Conservation (phyloP, 2,797 vertebrate species). For the Uromys caudimaculatus region DNA sequence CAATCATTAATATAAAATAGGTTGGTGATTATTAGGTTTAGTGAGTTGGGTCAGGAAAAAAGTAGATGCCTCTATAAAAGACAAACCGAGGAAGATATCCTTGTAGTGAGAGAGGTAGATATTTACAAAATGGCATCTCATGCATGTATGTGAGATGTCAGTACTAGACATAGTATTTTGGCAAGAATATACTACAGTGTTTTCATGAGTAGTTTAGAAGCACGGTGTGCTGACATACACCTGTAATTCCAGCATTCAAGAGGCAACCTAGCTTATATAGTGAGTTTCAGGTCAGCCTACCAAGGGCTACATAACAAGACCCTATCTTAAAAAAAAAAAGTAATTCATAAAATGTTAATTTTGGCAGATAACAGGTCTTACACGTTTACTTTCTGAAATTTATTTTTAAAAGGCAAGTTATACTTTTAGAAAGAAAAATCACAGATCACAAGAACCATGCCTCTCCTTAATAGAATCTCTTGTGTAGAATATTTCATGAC, state of each 20-base stretch:
- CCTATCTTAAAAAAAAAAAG: not conserved
- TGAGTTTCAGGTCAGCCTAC: not conserved
- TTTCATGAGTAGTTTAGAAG: not conserved
- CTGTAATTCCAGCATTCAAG: not conserved
- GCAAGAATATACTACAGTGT: not conserved
- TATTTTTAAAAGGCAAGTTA: not conserved
- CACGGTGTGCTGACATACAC: not conserved
- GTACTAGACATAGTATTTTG: not conserved
- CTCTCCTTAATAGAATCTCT: slow-evolving; percentile 30
- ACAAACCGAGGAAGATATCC: not conserved
- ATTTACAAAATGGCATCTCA: not conserved
- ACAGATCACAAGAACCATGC: not conserved
- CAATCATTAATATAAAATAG: slow-evolving; percentile 16
- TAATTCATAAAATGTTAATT: not conserved
- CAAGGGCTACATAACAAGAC: not conserved
- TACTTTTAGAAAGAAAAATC: not conserved
- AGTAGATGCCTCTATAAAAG: slow-evolving; percentile 21
- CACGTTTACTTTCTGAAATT: not conserved
- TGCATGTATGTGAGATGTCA: not conserved
- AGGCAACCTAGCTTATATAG: not conserved
- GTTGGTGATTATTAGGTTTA: not conserved
- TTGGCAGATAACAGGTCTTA: not conserved
- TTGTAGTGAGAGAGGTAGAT: not conserved
- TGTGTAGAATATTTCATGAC: slow-evolving; percentile 8
- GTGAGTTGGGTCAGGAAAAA: not conserved